Percentiles rank a stretch among this genome's conserved stretches.
Conservation (phyloP, 2,888 invertebrate species). For the Philhelius pedissequus region DNA sequence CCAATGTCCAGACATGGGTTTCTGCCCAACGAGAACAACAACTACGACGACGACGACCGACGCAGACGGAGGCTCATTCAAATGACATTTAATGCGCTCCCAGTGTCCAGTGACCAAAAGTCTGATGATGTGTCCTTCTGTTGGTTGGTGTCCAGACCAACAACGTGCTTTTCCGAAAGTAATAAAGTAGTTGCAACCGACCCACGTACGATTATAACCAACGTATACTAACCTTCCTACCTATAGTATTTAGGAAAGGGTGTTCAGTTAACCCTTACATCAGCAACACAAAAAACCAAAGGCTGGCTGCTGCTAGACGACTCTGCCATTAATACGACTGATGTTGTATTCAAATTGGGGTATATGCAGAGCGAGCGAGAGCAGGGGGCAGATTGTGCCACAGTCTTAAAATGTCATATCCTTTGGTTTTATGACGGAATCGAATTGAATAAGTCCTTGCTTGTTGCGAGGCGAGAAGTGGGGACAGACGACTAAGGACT, state of each 20-base stretch:
- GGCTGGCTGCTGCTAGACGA: not conserved
- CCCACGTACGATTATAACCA: too few relatives aligned
- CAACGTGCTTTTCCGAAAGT: conserved; percentile 62
- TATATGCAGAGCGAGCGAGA: not conserved
- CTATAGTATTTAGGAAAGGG: not conserved
- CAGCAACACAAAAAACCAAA: not conserved
- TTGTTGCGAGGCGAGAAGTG: not conserved
- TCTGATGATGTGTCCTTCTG: conserved; percentile 51
- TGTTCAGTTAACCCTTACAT: conserved; percentile 6
- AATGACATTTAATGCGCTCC: conserved; percentile 68
- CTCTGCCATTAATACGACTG: conserved; percentile 5
- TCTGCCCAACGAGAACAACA: not conserved
- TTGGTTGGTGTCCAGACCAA: conserved; percentile 53
- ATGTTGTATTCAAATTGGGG: conserved; percentile 56
- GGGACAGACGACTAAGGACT: not conserved
- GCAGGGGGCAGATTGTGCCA: conserved; percentile 20
- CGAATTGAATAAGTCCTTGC: conserved; percentile 62
- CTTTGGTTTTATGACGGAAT: conserved; percentile 67
- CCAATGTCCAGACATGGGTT: conserved; percentile 25
- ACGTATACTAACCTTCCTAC: too few relatives aligned
- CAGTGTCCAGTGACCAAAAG: conserved; percentile 61
- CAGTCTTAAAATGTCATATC: conserved; percentile 67
- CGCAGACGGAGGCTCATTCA: conserved; percentile 38
- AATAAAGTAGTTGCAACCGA: conserved; percentile 64
- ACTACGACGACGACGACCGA: not conserved